Percentiles rank a stretch among this genome's conserved stretches.
Evolutionary conservation across 2,113 vertebrate species (phyloP).

Genomic region (Paradoxurus hermaphroditus): DNA sequence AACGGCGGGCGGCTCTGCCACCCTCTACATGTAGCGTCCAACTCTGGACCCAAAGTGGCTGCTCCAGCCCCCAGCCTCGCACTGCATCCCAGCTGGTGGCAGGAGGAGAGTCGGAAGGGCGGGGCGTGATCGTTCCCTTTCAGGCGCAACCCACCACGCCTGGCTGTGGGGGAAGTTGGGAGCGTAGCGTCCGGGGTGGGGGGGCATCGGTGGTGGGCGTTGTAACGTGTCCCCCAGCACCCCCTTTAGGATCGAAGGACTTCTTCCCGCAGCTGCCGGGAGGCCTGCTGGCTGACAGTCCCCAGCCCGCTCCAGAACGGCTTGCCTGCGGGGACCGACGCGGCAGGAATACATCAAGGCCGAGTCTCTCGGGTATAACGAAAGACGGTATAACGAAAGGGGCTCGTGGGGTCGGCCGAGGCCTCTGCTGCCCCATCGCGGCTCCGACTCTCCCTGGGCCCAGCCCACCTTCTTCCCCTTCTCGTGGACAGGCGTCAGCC

Average conservation of each 20-base stretch:
- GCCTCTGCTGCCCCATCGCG: fast-evolving
- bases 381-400: neutral
- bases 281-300: neutral
- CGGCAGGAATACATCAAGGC: fast-evolving
- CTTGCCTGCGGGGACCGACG: neutral
- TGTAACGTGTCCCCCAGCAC: neutral
- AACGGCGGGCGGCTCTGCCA: no score
- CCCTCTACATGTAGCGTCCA: neutral
- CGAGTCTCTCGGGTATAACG: fast-evolving
- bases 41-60: neutral
- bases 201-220: neutral
- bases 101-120: no score
- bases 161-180: neutral
- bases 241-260: neutral
- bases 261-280: neutral
- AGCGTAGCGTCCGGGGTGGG: no score
- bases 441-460: neutral
- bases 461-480: fast-evolving
- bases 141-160: no score
- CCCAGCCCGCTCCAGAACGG: neutral
- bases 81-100: neutral
- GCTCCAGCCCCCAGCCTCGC: neutral
- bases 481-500: fast-evolving
- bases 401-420: neutral
- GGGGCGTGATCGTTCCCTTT: neutral